Percentiles rank a stretch among this genome's conserved stretches.
Evolutionary conservation across 2,888 invertebrate genomes (phyloP).

Genomic region (Torymus tubicola): DNA sequence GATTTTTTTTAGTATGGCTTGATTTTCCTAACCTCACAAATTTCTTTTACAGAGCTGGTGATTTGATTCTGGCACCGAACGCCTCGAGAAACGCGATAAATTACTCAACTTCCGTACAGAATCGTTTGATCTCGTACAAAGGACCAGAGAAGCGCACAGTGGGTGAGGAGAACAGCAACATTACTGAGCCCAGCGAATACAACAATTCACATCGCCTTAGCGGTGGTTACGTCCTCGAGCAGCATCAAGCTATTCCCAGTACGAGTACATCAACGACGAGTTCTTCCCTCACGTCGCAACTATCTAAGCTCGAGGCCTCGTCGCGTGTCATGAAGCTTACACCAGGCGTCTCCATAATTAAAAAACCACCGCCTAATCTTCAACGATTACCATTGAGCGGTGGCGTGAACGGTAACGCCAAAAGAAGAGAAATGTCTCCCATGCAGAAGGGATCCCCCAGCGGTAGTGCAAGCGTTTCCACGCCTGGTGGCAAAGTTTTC

Average conservation of each 20-base stretch:
- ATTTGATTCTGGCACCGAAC: slow-evolving; percentile 84
- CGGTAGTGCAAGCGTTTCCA: background rate
- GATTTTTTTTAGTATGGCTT: too few relatives aligned
- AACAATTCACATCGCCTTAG: slow-evolving; percentile 70
- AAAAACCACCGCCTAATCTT: slow-evolving; percentile 73
- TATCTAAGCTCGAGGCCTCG: slow-evolving; percentile 51
- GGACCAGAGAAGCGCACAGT: slow-evolving; percentile 71
- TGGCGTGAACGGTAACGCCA: slow-evolving; percentile 62
- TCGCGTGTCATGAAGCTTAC: slow-evolving; percentile 69
- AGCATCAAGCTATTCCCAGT: slow-evolving; percentile 42
- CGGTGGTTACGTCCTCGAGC: slow-evolving; percentile 72
- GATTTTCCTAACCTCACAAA: too few relatives aligned
- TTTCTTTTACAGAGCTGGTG: slow-evolving; percentile 83
- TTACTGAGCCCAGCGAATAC: slow-evolving; percentile 67
- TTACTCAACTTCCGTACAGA: slow-evolving; percentile 89
- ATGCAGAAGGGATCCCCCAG: slow-evolving; percentile 73
- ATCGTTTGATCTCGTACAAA: slow-evolving; percentile 87
- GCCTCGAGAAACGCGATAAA: slow-evolving; percentile 86
- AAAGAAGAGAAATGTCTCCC: slow-evolving; percentile 79
- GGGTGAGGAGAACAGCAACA: slow-evolving; percentile 71
- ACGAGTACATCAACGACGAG: background rate
- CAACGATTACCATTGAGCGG: slow-evolving; percentile 68
- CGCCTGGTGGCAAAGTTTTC: slow-evolving; percentile 86
- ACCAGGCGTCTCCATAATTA: slow-evolving; percentile 73
- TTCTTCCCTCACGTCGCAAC: slow-evolving; percentile 28